Evolutionary conservation across 2,113 vertebrate genomes (phyloP), one percentile per base, ranked within the genome.

Genomic region (Hyla sarda): DNA sequence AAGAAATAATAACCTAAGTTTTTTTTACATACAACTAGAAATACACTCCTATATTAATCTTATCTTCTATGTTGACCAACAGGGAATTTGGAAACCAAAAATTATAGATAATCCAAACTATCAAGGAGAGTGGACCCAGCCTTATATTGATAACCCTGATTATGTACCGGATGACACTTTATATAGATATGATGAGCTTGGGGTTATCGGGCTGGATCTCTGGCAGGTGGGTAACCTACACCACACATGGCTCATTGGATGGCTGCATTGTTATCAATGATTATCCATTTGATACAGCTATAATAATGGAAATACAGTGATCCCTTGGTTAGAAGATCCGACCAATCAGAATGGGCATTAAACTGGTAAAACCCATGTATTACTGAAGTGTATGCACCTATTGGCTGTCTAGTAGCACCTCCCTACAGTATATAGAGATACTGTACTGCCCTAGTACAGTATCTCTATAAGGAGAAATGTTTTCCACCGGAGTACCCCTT

Each of bases 81-180:
- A 96, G 94, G 94, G 94, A 75, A 92, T 96, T 82, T 95, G 95
- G 95, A 95, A 93, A 73, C 94, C 95, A 87, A 92, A 78, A 73
- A 94, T 96, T 88, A 94, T 95, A 23, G 90, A 93, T 90, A 96
- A 96, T 81, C 95, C 94, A 65, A 94, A 90, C 84, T 96, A 93
- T 89, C 95, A 96, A 89, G 95, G 94, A 23, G 94, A 95, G 84
- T 97, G 94, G 94, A 90, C 94, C 75, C 95, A 96, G 87, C 96
- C 96, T 78, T 94, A 96, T 90, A 94, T 94, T 67, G 95, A 96
- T 89, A 98, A 97, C 86, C 95, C 95, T 0, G 94, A 97, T 88
- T 96, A 96, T 89, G 95, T 90, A 5, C 88, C 94, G 11, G 93
- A 96, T 81, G 56, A 91, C 16, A 93, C 91, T 86, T 93, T 96